phyloP scores from a whole-genome alignment of 2,113 vertebrate genomes.

The Rattus rattus region DNA sequence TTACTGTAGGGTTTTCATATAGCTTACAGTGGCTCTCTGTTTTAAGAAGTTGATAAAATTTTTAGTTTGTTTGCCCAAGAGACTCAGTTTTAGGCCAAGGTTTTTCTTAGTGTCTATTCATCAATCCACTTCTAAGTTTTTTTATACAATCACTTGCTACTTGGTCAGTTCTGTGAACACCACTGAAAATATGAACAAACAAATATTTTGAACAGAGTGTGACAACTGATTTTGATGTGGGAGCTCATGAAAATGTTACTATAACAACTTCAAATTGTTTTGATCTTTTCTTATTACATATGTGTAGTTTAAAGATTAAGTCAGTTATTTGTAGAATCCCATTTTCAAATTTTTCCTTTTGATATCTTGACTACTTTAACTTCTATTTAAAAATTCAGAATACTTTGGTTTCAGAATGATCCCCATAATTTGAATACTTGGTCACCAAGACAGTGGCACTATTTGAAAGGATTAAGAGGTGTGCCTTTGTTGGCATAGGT shows the following conservation, averaged over 20 bases:
- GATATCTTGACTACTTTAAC: not conserved
- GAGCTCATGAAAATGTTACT: not conserved
- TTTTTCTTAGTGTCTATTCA: not conserved
- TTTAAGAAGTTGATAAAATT: not conserved
- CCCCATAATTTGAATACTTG: not conserved
- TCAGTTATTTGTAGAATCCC: not conserved
- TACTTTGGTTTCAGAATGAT: not conserved
- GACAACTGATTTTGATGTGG: not conserved
- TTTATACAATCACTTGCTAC: not conserved
- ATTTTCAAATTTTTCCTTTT: not conserved
- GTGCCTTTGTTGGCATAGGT: not conserved
- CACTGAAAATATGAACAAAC: not conserved
- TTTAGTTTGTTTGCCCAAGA: not conserved
- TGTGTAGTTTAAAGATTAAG: not conserved
- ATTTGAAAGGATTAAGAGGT: not conserved
- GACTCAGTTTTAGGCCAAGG: not conserved
- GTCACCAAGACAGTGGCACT: not conserved
- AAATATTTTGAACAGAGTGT: not conserved
- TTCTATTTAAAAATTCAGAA: not conserved
- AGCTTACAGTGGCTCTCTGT: not conserved
- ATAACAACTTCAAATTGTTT: not conserved
- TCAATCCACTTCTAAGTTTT: not conserved
- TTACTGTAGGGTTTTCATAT: not conserved
- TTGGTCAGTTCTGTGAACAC: not conserved
- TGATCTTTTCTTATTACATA: not conserved